A percentile compares a stretch with the other conserved stretches of the same genome.
phyloP scores from a whole-genome alignment of 2,888 invertebrate species.

The Poecilus cupreus region DNA sequence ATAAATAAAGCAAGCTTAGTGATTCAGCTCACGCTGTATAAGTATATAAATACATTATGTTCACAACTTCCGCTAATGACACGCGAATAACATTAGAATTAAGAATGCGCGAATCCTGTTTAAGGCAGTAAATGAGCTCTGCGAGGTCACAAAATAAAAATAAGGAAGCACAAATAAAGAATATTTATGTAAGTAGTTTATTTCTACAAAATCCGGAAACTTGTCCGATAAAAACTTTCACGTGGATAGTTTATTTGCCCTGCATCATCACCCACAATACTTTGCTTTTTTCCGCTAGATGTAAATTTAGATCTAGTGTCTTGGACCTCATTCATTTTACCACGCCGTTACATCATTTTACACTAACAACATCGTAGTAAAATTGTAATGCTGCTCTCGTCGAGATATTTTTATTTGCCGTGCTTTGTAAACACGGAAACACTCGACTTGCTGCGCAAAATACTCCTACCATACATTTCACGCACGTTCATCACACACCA shows the following conservation, averaged over 20 bases:
- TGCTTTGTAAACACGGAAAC: conserved; percentile 33
- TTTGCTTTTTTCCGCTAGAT: background rate
- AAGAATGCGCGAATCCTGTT: conserved; percentile 49
- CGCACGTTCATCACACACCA: too few relatives aligned
- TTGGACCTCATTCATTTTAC: conserved; percentile 46
- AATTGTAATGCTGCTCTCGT: conserved; percentile 13
- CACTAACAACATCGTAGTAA: conserved; percentile 36
- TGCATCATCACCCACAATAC: background rate
- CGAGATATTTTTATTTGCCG: conserved; percentile 13
- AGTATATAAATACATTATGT: conserved; percentile 17
- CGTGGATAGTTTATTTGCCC: conserved; percentile 35
- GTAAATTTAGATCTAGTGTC: conserved; percentile 26
- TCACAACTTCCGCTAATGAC: conserved; percentile 39
- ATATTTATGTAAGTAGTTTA: conserved; percentile 45
- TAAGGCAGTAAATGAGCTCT: conserved; percentile 38
- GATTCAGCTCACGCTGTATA: background rate
- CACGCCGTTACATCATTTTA: conserved; percentile 38
- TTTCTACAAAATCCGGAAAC: conserved; percentile 48
- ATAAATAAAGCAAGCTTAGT: too few relatives aligned
- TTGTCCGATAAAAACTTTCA: conserved; percentile 2
- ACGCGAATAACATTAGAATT: conserved; percentile 23
- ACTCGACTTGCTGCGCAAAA: conserved; percentile 9
- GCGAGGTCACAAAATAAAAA: conserved; percentile 51
- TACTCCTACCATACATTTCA: background rate
- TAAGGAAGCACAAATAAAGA: conserved; percentile 51